phyloP scores from a whole-genome alignment of 1,140 invertebrate genomes.

The Lordiphosa stackelbergi region DNA sequence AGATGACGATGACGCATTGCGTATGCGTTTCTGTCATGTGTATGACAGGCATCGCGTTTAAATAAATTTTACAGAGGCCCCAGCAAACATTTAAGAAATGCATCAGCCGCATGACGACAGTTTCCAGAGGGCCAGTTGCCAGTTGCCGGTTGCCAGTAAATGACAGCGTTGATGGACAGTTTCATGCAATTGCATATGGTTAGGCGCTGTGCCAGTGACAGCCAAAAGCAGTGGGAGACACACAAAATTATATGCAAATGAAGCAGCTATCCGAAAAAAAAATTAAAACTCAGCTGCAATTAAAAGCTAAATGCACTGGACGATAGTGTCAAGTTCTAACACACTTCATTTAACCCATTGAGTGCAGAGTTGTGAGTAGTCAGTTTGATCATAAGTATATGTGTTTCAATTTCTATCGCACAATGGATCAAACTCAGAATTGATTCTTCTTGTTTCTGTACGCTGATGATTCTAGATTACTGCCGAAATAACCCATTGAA shows the following conservation, averaged over 20 bases:
- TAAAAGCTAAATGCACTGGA: conserved; percentile 69
- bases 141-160: conserved; percentile 51
- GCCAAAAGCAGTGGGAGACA: conserved; percentile 22
- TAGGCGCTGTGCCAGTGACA: conserved; percentile 64
- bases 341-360: conserved; percentile 50
- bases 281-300: conserved; percentile 57
- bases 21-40: conserved; percentile 60
- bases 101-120: conserved; percentile 32
- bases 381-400: too few species aligned
- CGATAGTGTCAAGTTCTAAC: conserved; percentile 48
- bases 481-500: too few species aligned
- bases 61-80: conserved; percentile 54
- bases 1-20: conserved; percentile 68
- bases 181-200: conserved; percentile 73
- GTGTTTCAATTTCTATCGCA: too few species aligned
- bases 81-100: conserved; percentile 65
- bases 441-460: too few species aligned
- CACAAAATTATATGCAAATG: conserved; percentile 70
- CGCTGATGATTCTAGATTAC: too few species aligned
- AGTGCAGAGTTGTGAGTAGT: background rate
- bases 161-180: conserved; percentile 72
- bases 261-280: conserved; percentile 29
- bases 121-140: conserved; percentile 36
- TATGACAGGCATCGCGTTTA: conserved; percentile 65
- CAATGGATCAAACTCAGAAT: too few species aligned